phyloP scores from a whole-genome alignment of 2,113 vertebrate species.

The Neolamprologus falcicula region DNA sequence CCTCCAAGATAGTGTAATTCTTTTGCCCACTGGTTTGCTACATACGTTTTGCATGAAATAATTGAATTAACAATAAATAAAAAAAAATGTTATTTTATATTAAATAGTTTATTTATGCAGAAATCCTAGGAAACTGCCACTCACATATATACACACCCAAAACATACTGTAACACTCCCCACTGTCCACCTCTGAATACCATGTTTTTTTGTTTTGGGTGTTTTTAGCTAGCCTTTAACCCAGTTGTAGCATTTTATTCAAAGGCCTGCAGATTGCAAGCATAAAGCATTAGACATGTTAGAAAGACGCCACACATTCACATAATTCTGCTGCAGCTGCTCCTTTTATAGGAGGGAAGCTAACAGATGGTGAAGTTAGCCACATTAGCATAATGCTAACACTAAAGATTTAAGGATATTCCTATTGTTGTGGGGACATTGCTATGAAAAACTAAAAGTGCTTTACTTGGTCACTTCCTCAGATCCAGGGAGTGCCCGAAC shows the following conservation, averaged over 20 bases:
- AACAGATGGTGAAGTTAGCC: not conserved
- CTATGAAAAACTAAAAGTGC: not conserved
- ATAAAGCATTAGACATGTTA: not conserved
- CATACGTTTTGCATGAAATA: fast-evolving
- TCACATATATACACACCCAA: not conserved
- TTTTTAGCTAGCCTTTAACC: not conserved
- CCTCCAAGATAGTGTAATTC: not conserved
- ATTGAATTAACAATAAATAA: not conserved
- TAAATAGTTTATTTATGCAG: fast-evolving
- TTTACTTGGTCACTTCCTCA: not conserved
- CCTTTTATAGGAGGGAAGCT: not conserved
- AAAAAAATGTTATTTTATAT: not conserved
- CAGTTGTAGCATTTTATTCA: not conserved
- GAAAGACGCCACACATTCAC: not conserved
- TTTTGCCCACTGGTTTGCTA: not conserved
- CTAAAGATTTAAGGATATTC: not conserved
- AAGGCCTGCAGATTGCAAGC: not conserved
- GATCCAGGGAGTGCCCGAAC: not conserved
- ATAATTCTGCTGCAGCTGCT: not conserved
- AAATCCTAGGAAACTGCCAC: not conserved
- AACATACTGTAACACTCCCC: not conserved
- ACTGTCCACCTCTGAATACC: not conserved
- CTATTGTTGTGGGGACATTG: not conserved
- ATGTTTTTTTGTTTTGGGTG: not conserved
- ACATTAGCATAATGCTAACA: not conserved